Evolutionary conservation across 2,888 invertebrate species (phyloP), one percentile per base, ranked within the genome.

Genomic region (Tribolium freemani): DNA sequence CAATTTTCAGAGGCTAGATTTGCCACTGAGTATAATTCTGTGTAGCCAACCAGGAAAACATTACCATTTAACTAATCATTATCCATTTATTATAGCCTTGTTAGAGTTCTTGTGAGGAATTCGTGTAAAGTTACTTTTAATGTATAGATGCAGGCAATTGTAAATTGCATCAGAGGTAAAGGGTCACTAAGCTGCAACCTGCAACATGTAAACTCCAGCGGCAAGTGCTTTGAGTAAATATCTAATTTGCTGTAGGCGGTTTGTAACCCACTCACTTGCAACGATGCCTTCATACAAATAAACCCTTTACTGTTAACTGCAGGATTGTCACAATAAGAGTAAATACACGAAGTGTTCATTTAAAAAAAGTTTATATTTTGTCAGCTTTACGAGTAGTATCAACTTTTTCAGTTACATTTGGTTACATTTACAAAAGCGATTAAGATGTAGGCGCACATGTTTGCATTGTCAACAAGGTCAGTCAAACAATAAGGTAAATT

Each of bases 401-500:
- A 31, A 5, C 5, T 38, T 38, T 38, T 38, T 38, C 9, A 38
- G n/a, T 38, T 38, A 3, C 38, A 8, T 38, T 38, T 38, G 38
- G 51, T 51, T 51, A 51, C 51, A 20, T 51, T 51, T 20, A 9
- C 51, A n/a, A 51, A 51, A 51, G 16, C 51, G 16, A 51, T 51
- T 51, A 20, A 51, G 51, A 51, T 51, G 51, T 51, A 48, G 48
- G 48, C 48, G 48, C 48, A 48, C 48, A 20, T 51, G 20, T 51
- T 51, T 51, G 51, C 51, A 51, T 51, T 51, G 20, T 51, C 48
- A 48, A 20, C 51, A 51, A 51, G 51, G 51, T 51, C 51, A 20
- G 20, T 20, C n/a, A 13, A 51, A 51, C 51, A 51, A 51, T 51
- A 20, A 13, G 20, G 51, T 51, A 20, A 51, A 51, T 51, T 51